Evolutionary conservation across 2,888 invertebrate genomes (phyloP).

Genomic region (Phyllotreta striolata): DNA sequence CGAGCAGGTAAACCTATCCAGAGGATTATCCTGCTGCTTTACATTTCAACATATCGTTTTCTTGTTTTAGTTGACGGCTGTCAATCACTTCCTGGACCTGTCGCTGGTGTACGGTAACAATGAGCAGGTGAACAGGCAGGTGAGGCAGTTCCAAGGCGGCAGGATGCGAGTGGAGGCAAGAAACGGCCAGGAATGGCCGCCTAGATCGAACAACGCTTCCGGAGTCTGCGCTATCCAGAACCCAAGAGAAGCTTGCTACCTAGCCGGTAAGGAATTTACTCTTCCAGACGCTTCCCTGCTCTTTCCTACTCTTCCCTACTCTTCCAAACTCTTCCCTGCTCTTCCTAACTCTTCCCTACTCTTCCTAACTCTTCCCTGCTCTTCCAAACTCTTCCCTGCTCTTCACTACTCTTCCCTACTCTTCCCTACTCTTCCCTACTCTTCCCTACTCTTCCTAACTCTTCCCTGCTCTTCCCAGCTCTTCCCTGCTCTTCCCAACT

Average conservation of each 20-base stretch:
- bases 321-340: no score
- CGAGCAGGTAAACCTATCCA: conserved; percentile 69
- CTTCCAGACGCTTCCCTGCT: neutral
- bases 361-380: no score
- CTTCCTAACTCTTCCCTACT: no score
- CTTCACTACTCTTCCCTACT: no score
- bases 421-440: no score
- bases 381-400: no score
- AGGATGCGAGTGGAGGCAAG: conserved; percentile 71
- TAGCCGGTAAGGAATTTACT: conserved; percentile 68
- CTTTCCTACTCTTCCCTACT: no score
- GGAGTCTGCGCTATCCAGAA: conserved; percentile 70
- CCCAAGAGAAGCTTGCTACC: conserved; percentile 76
- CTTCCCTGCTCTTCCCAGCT: no score
- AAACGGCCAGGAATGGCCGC: conserved; percentile 75
- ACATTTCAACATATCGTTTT: no score
- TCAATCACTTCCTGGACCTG: conserved; percentile 78
- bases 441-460: no score
- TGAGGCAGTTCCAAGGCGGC: conserved; percentile 75
- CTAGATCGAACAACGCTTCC: conserved; percentile 72
- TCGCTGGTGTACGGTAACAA: conserved; percentile 84
- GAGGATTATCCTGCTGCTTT: no score
- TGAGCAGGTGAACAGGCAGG: conserved; percentile 68
- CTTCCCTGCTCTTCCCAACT: no score
- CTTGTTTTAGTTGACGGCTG: conserved; percentile 67